Percentiles rank a stretch among this genome's conserved stretches.
Conservation (phyloP, 2,113 vertebrate genomes). For the Lycocorax pyrrhopterus region DNA sequence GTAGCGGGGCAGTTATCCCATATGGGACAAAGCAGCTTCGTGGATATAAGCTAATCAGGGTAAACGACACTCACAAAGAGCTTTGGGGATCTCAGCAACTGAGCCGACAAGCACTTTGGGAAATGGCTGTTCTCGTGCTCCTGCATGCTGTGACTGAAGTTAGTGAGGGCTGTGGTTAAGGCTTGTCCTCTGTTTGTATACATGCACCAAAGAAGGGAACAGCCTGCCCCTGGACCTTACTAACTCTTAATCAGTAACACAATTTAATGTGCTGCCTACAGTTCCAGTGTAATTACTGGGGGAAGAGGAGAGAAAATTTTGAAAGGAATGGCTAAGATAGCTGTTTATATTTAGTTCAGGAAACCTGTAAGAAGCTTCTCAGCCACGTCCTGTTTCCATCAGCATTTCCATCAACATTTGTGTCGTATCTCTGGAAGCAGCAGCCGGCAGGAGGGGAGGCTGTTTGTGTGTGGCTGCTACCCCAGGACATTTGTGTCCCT, state of each 20-base stretch:
- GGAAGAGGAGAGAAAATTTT: not conserved
- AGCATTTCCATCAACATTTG: not conserved
- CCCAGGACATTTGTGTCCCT: not conserved
- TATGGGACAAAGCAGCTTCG: not conserved
- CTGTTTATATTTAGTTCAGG: not conserved
- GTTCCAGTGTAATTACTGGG: not conserved
- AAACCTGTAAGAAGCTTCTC: not conserved
- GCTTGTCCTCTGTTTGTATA: not conserved
- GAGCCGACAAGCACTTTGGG: not conserved
- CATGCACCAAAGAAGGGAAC: not conserved
- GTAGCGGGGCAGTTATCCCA: not conserved
- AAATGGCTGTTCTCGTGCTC: not conserved
- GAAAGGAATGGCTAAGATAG: not conserved
- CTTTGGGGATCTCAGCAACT: not conserved
- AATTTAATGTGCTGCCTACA: not conserved
- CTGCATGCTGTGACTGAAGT: not conserved
- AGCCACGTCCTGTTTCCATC: not conserved
- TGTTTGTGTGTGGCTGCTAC: not conserved
- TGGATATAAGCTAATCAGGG: not conserved
- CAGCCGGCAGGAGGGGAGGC: not conserved
- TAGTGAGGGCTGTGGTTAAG: not conserved
- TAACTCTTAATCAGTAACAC: not conserved
- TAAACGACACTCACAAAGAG: not conserved
- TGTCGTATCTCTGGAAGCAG: not conserved
- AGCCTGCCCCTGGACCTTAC: not conserved